Conservation (phyloP, 2,113 vertebrate genomes). For the Calypte anna region DNA sequence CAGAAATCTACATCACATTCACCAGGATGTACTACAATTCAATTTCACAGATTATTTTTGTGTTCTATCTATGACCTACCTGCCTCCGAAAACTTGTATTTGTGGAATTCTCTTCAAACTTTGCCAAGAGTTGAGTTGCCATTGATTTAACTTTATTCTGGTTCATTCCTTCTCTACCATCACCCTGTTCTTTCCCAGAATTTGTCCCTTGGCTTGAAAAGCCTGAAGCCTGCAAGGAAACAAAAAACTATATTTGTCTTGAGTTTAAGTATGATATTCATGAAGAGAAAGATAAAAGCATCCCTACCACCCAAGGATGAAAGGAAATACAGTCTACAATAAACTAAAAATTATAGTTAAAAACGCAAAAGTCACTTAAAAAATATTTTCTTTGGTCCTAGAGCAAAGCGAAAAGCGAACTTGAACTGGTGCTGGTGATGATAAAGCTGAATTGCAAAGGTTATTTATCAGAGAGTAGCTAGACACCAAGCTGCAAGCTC, state of each 20-base stretch:
- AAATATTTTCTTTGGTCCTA: neutral
- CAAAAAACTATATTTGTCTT: neutral
- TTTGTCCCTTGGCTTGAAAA: conserved; percentile 73
- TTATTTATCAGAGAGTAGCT: neutral
- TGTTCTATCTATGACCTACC: conserved; percentile 74
- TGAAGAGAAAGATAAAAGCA: neutral
- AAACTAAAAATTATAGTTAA: neutral
- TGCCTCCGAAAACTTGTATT: conserved; percentile 79
- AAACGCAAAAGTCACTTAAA: neutral
- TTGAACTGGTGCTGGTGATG: neutral
- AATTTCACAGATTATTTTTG: neutral
- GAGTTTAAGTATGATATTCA: neutral
- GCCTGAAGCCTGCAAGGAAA: conserved; percentile 77
- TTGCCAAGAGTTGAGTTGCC: conserved; percentile 91
- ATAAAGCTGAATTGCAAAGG: neutral
- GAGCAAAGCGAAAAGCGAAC: neutral
- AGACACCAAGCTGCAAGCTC: neutral
- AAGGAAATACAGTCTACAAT: neutral
- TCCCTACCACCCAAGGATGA: neutral
- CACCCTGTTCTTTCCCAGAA: conserved; percentile 64
- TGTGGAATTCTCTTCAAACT: conserved; percentile 89
- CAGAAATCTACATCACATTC: neutral
- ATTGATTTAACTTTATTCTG: conserved; percentile 96
- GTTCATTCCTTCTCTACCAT: conserved; percentile 77
- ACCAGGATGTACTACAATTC: neutral